A percentile compares a stretch with the other conserved stretches of the same genome.
These are phyloP conservation scores for Herpetotheres cachinnans DNA, from an alignment of 2,113 vertebrate genomes.

Conservation along the genomic window DNA sequence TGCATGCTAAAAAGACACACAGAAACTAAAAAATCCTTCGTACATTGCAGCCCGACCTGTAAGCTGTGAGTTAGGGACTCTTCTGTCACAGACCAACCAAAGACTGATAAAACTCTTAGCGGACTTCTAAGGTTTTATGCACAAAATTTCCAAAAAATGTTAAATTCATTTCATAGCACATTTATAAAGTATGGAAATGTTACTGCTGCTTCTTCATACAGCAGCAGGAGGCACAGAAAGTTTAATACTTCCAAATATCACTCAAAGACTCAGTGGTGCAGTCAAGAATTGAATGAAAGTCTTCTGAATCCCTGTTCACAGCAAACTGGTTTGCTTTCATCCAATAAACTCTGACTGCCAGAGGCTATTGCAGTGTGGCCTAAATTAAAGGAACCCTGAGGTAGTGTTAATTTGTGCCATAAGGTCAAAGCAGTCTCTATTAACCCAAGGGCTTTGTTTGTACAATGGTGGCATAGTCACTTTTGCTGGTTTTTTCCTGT, in stretches of 20 bases:
- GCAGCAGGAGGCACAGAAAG: neutral
- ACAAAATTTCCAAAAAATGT: neutral
- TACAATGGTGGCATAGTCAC: neutral
- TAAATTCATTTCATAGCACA: neutral
- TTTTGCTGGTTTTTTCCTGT: neutral
- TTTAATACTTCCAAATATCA: neutral
- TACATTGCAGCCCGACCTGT: neutral
- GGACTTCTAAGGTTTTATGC: neutral
- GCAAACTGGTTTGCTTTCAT: neutral
- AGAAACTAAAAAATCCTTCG: neutral
- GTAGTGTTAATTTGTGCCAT: constrained; percentile 20
- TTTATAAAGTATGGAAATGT: neutral
- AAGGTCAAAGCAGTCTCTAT: constrained; percentile 3
- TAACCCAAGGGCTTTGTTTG: neutral
- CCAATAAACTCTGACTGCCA: neutral
- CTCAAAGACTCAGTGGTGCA: neutral
- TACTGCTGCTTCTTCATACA: neutral
- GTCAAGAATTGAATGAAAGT: neutral
- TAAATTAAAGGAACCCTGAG: constrained; percentile 38
- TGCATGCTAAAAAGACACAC: neutral
- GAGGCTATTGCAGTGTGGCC: constrained; percentile 4
- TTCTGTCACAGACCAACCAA: neutral
- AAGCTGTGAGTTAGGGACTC: neutral
- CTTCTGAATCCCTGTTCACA: neutral
- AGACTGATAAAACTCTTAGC: neutral